Conservation (phyloP, 2,113 vertebrate species). For the Eretmochelys imbricata region DNA sequence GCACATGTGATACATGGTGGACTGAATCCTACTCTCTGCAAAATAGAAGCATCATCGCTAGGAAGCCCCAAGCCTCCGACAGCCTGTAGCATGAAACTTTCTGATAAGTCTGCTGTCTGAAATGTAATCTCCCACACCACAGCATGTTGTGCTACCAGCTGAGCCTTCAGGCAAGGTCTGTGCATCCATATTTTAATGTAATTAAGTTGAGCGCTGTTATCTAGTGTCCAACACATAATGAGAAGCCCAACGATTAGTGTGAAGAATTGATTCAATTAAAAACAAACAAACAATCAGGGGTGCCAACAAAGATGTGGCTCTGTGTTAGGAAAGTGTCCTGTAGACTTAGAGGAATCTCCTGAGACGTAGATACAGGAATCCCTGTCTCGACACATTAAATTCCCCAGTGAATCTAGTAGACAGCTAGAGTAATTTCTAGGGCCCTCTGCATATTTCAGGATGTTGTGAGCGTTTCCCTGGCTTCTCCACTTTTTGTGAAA, state of each 20-base stretch:
- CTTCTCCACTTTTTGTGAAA: neutral
- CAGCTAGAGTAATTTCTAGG: neutral
- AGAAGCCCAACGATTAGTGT: neutral
- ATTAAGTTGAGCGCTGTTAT: neutral
- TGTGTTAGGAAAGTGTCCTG: neutral
- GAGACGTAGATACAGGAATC: accelerated
- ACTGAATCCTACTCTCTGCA: neutral
- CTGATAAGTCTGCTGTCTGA: neutral
- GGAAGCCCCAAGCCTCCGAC: neutral
- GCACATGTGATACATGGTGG: neutral
- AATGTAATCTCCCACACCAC: neutral
- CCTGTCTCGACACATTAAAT: neutral
- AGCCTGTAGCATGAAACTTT: accelerated
- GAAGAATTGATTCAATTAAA: neutral
- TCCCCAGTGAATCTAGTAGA: neutral
- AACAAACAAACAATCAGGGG: neutral
- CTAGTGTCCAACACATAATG: neutral
- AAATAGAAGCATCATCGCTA: neutral
- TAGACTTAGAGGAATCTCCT: neutral
- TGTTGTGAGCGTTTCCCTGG: neutral
- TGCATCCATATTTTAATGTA: neutral
- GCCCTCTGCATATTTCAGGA: neutral
- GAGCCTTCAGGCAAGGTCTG: neutral
- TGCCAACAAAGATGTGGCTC: neutral
- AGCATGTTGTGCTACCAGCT: accelerated